phyloP scores from a whole-genome alignment of 35 echinoderm and acorn worm species.

The Stichopus chloronotus region DNA sequence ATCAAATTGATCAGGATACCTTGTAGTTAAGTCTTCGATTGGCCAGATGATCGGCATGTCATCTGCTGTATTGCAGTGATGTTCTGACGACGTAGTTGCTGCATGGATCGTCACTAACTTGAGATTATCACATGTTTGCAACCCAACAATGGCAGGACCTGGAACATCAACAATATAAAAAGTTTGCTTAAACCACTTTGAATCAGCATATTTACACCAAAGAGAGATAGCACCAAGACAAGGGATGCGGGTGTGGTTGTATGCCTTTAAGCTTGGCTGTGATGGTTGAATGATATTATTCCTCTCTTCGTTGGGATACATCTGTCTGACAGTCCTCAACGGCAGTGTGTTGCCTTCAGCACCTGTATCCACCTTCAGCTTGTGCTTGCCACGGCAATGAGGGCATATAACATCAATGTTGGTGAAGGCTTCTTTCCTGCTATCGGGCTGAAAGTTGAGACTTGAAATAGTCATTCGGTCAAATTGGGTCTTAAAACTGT shows the following conservation, averaged over 20 bases:
- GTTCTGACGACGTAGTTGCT: neutral
- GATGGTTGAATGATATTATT: neutral
- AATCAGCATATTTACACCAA: constrained; percentile 14
- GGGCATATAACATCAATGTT: constrained; percentile 61
- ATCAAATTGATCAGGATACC: constrained; percentile 54
- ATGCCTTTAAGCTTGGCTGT: neutral
- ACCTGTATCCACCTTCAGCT: constrained; percentile 36
- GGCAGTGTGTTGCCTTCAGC: constrained; percentile 53
- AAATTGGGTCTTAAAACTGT: constrained; percentile 21
- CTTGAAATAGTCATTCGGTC: neutral
- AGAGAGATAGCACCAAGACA: constrained; percentile 16
- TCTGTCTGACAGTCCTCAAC: neutral
- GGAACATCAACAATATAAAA: constrained; percentile 58
- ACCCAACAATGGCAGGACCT: constrained; percentile 55
- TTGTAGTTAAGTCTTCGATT: constrained; percentile 24
- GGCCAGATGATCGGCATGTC: constrained; percentile 5
- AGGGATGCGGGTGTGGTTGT: neutral
- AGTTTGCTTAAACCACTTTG: constrained; percentile 43
- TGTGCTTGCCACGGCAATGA: constrained; percentile 19
- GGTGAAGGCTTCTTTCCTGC: constrained; percentile 46
- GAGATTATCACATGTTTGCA: constrained; percentile 38
- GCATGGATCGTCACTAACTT: constrained; percentile 35
- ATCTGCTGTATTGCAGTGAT: neutral
- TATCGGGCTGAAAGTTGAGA: constrained; percentile 18
- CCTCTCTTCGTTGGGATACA: constrained; percentile 31